A percentile compares a stretch with the other conserved stretches of the same genome.
These are phyloP conservation scores for Laticauda colubrina DNA, from an alignment of 2,113 vertebrate species.

Conservation along the genomic window DNA sequence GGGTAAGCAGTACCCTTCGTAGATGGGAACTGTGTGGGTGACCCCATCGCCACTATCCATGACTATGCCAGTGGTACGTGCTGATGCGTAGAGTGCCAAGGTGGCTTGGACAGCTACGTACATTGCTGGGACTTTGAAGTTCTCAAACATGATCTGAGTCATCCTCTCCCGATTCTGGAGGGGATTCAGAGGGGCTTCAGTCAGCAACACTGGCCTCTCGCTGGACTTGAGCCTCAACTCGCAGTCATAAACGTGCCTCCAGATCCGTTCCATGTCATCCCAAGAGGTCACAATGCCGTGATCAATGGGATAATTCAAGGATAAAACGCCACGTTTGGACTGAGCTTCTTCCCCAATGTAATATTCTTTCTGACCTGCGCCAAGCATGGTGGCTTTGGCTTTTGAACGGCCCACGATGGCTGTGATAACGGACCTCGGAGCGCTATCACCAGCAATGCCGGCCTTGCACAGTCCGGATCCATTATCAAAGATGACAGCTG, in stretches of 20 bases:
- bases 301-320: slow-evolving; percentile 49
- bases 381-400: slow-evolving; percentile 9
- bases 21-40: slow-evolving; percentile 62
- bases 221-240: slow-evolving; percentile 58
- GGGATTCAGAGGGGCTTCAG: slow-evolving; percentile 62
- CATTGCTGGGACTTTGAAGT: slow-evolving; percentile 60
- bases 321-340: slow-evolving; percentile 33
- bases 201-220: slow-evolving; percentile 56
- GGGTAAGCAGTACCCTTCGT: slow-evolving; percentile 62
- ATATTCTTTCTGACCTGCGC: slow-evolving; percentile 43
- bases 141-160: slow-evolving; percentile 63
- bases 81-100: slow-evolving; percentile 54
- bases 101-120: slow-evolving; percentile 60
- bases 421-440: slow-evolving; percentile 53
- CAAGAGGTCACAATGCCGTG: slow-evolving; percentile 58
- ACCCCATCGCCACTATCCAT: slow-evolving; percentile 60
- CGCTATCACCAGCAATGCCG: slow-evolving; percentile 57
- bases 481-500: slow-evolving; percentile 66
- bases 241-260: slow-evolving; percentile 62
- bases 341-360: slow-evolving; percentile 60
- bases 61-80: slow-evolving; percentile 61
- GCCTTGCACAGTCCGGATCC: slow-evolving; percentile 67
- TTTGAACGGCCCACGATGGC: slow-evolving; percentile 49
- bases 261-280: slow-evolving; percentile 63
- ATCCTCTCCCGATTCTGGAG: slow-evolving; percentile 55